These are phyloP conservation scores for Chitala chitala DNA, from an alignment of 2,113 vertebrate genomes.

Conservation along the genomic window DNA sequence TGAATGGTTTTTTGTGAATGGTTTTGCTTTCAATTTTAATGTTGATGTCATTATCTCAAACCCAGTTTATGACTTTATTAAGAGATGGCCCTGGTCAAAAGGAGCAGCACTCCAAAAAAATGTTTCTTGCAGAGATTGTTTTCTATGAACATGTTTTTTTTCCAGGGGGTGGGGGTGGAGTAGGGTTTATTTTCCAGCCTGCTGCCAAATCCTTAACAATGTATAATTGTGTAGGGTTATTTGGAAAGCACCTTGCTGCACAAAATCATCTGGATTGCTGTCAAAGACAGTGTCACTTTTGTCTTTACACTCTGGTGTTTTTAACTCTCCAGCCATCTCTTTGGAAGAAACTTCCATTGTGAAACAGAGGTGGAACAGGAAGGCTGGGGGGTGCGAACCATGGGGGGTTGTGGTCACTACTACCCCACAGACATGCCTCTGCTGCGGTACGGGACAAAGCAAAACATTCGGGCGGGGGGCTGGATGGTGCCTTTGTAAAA, in stretches of 20 bases:
- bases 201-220: slow-evolving; percentile 74
- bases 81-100: slow-evolving; percentile 34
- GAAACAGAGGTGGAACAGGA: background rate
- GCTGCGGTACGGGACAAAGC: too few relatives aligned
- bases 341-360: slow-evolving; percentile 24
- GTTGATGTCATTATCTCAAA: slow-evolving; percentile 30
- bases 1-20: too few relatives aligned
- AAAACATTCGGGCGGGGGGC: too few relatives aligned
- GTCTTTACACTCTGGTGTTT: slow-evolving; percentile 49
- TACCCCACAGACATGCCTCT: background rate
- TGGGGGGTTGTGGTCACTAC: background rate
- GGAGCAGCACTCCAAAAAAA: slow-evolving; percentile 32
- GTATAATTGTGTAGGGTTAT: slow-evolving; percentile 60
- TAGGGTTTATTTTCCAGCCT: slow-evolving; percentile 30
- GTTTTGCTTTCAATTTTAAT: slow-evolving; percentile 28
- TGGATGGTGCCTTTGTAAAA: too few relatives aligned
- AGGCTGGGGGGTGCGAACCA: background rate
- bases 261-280: slow-evolving; percentile 52
- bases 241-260: slow-evolving; percentile 67
- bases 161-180: too few relatives aligned
- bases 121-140: slow-evolving; percentile 33
- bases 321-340: slow-evolving; percentile 46
- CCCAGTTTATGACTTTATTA: slow-evolving; percentile 53
- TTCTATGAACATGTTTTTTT: slow-evolving; percentile 13
- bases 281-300: slow-evolving; percentile 73